These are phyloP conservation scores for Rhynchonycteris naso DNA, from an alignment of 2,797 vertebrate genomes.

Conservation along the genomic window DNA sequence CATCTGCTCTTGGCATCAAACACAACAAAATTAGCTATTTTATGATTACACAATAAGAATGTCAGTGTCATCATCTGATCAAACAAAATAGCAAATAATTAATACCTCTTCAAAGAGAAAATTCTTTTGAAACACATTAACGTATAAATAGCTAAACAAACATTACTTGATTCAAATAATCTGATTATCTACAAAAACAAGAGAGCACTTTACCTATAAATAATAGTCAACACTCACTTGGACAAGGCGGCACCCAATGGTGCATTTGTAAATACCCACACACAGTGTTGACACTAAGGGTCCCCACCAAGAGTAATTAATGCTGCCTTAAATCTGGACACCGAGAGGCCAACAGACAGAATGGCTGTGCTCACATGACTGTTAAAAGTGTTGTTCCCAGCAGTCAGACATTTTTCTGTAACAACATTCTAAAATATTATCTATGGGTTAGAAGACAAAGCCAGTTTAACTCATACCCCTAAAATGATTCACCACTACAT, in stretches of 20 bases:
- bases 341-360: background rate
- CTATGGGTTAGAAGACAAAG: background rate
- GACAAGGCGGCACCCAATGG: background rate
- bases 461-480: background rate
- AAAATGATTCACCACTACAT: background rate
- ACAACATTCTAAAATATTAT: background rate
- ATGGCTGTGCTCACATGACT: constrained; percentile 24
- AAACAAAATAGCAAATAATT: constrained; percentile 50
- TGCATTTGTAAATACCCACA: background rate
- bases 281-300: background rate
- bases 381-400: constrained; percentile 20
- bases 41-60: constrained; percentile 53
- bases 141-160: constrained; percentile 38
- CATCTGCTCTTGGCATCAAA: constrained; percentile 65
- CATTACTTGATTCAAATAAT: constrained; percentile 32
- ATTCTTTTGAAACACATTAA: constrained; percentile 50
- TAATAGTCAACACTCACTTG: background rate
- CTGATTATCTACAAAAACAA: background rate
- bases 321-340: background rate
- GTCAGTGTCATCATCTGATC: constrained; percentile 47
- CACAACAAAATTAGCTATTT: constrained; percentile 57
- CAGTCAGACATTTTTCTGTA: constrained; percentile 12
- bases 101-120: constrained; percentile 23
- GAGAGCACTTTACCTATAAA: background rate
- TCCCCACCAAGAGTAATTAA: background rate